Evolutionary conservation across 2,113 vertebrate species (phyloP).

Genomic region (Theropithecus gelada): DNA sequence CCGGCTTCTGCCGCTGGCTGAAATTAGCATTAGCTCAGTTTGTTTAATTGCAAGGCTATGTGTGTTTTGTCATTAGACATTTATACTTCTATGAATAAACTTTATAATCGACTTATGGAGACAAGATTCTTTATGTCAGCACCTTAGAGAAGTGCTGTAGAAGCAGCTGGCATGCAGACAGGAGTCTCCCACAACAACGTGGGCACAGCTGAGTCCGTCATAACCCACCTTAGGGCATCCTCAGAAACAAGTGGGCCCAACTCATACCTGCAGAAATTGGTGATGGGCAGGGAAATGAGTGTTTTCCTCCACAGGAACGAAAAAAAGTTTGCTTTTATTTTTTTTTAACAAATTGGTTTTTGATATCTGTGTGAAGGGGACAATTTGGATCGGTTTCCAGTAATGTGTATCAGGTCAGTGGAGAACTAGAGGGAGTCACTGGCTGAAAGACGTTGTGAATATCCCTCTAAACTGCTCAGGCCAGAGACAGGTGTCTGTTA

Average conservation of each 20-base stretch:
- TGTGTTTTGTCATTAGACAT: constrained; percentile 63
- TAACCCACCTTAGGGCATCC: background rate
- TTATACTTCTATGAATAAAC: constrained; percentile 62
- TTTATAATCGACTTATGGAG: constrained; percentile 51
- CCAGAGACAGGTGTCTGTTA: background rate
- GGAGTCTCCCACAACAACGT: background rate
- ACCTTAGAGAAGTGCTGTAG: constrained; percentile 55
- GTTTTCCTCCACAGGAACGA: background rate
- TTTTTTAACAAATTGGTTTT: background rate
- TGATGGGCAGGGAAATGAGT: background rate
- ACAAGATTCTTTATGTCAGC: constrained; percentile 65
- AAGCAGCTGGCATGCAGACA: constrained; percentile 47
- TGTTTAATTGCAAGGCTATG: constrained; percentile 66
- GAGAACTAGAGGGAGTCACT: background rate
- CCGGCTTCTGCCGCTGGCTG: constrained; percentile 45
- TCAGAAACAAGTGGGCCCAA: background rate
- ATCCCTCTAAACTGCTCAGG: background rate
- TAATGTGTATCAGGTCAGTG: background rate
- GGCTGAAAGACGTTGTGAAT: background rate
- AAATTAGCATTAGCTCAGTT: constrained; percentile 65
- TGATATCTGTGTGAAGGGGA: background rate
- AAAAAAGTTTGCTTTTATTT: background rate
- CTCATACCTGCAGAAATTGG: background rate
- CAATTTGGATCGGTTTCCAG: background rate
- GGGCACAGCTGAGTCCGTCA: accelerated